phyloP scores from a whole-genome alignment of 2,888 invertebrate species.

The Arctia plantaginis region DNA sequence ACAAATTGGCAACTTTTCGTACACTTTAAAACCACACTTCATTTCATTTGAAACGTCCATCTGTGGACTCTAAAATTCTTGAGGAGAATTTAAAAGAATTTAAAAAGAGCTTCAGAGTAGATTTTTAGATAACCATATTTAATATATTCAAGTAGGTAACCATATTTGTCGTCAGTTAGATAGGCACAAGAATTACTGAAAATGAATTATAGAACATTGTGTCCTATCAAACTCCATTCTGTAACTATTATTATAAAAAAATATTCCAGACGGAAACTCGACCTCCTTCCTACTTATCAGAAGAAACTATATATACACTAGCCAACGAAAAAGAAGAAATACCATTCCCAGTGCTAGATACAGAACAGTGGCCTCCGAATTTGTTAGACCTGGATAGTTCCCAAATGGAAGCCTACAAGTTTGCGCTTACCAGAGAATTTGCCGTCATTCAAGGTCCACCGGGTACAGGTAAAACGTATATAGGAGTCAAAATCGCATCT shows the following conservation, averaged over 20 bases:
- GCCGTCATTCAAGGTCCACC: constrained; percentile 95
- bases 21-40: too few relatives aligned
- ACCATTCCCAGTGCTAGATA: constrained; percentile 69
- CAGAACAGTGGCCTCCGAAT: constrained; percentile 79
- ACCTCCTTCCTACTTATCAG: constrained; percentile 74
- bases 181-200: too few relatives aligned
- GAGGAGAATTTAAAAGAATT: not conserved
- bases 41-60: too few relatives aligned
- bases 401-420: constrained; percentile 89
- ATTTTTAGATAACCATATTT: too few relatives aligned
- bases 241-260: not conserved
- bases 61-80: not conserved
- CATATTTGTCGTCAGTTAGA: too few relatives aligned
- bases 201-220: not conserved
- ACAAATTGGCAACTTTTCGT: not conserved
- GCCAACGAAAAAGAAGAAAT: constrained; percentile 61
- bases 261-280: constrained; percentile 64
- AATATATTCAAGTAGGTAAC: too few relatives aligned
- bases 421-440: constrained; percentile 90
- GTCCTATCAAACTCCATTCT: not conserved
- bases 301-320: constrained; percentile 69
- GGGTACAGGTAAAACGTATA: constrained; percentile 94
- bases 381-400: constrained; percentile 87
- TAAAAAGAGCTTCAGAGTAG: not conserved
- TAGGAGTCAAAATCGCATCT: constrained; percentile 91